These are phyloP conservation scores for Drosophila ananassae DNA, from an alignment of 1,140 invertebrate species.

Conservation along the genomic window DNA sequence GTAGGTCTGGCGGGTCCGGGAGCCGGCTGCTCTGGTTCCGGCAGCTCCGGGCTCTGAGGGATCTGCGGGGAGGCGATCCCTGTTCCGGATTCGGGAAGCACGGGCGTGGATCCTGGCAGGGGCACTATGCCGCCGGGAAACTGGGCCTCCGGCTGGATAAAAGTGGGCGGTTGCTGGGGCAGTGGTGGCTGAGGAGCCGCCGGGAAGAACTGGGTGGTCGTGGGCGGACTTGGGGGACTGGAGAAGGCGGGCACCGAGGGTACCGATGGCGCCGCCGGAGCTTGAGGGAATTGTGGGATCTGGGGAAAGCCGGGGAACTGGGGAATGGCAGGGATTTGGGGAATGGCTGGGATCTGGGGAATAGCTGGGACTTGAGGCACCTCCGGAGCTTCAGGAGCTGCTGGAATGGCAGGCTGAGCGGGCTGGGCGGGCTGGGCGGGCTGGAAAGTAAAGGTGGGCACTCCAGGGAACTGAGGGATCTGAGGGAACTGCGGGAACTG, in stretches of 20 bases:
- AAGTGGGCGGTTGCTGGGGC: conserved; percentile 69
- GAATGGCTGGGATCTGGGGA: conserved; percentile 28
- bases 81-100: conserved; percentile 64
- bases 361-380: conserved; percentile 16
- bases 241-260: conserved; percentile 18
- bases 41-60: conserved; percentile 41
- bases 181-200: conserved; percentile 65
- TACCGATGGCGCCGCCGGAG: conserved; percentile 18
- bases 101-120: conserved; percentile 59
- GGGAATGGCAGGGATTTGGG: conserved; percentile 27
- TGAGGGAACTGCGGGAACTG: conserved; percentile 44
- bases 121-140: conserved; percentile 69
- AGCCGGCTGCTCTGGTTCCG: conserved; percentile 28
- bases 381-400: conserved; percentile 42
- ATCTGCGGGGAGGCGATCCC: conserved; percentile 78
- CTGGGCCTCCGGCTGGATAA: conserved; percentile 63
- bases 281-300: conserved; percentile 54
- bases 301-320: conserved; percentile 52
- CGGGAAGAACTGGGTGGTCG: conserved; percentile 66
- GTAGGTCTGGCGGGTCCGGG: conserved; percentile 31
- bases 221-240: conserved; percentile 21
- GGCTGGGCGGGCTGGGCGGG: conserved; percentile 39
- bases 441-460: conserved; percentile 56
- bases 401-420: conserved; percentile 16
- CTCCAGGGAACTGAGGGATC: conserved; percentile 22